Base-by-base conservation (phyloP, 2,113 vertebrate species). In the Aythya baeri region DNA sequence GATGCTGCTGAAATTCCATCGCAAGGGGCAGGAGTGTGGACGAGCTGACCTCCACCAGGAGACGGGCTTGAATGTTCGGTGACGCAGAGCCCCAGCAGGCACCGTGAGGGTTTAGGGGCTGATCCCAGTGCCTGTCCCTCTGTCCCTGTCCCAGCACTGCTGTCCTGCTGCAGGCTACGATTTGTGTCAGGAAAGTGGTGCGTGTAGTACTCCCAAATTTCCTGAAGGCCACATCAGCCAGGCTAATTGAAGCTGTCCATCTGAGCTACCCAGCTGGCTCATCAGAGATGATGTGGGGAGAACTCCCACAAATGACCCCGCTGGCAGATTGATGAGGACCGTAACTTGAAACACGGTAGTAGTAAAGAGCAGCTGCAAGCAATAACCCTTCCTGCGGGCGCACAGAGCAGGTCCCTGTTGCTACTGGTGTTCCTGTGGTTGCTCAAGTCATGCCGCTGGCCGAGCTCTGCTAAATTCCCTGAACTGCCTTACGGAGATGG, bases 361-460 rank as follows among this genome's bases (percentile, higher is more conserved):
- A 81, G 81, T 72, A 16, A 27, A 36, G 32, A 77, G 81, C 63
- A 52, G 43, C 80, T 80, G 80, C 1, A 17, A 77, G 68, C 68
- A 52, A 1, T 38, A 58, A 57, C 32, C 68, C 61, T 74, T 74
- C 23, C 90, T 70, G 73, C 61, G 8, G 67, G 54, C 43, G 4
- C 4, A 2, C 49, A 29, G 25, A 78, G 27, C 1, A 1, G 4
- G n/a, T 81, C 61, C 79, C 46, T 0, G 0, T 22, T 79, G 74
- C 78, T 58, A 1, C 34, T 22, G 3, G n/a, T 22, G 26, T 4
- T 36, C 27, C 0, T 6, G 20, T 21, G 68, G 38, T 62, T 76
- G 32, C 17, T 54, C 36, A 58, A 49, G 31, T 11, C 12, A 27
- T 52, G 62, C 71, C 52, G 46, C 66, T 67, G 72, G 23, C 57